These are phyloP conservation scores for Diorhabda elongata DNA, from an alignment of 1,140 invertebrate species.

Conservation along the genomic window DNA sequence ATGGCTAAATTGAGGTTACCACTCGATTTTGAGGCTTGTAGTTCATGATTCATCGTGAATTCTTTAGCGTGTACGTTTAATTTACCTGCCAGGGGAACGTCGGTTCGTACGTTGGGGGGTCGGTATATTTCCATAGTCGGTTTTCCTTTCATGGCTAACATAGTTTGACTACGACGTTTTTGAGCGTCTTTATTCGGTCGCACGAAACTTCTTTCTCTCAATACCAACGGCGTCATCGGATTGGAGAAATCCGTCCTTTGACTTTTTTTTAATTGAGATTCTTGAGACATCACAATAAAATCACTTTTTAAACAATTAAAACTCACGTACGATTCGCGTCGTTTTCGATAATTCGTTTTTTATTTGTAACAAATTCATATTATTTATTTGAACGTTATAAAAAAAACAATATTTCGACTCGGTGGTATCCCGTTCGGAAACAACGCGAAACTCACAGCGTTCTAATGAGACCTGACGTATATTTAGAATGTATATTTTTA, in stretches of 20 bases:
- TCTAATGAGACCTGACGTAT: slow-evolving; percentile 24
- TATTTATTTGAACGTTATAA: slow-evolving; percentile 5
- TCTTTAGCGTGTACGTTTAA: slow-evolving; percentile 81
- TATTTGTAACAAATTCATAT: slow-evolving; percentile 11
- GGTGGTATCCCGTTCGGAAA: slow-evolving; percentile 6
- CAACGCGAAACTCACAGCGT: slow-evolving; percentile 8
- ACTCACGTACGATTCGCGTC: slow-evolving; percentile 6
- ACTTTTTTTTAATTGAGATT: slow-evolving; percentile 39
- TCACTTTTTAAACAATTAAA: too few species aligned
- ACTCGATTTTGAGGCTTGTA: slow-evolving; percentile 60
- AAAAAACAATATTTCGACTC: background rate
- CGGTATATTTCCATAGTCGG: slow-evolving; percentile 83
- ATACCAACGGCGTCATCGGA: slow-evolving; percentile 23
- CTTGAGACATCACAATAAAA: slow-evolving; percentile 15
- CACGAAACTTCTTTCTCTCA: slow-evolving; percentile 43
- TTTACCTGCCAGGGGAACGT: slow-evolving; percentile 48
- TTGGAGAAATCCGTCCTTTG: slow-evolving; percentile 41
- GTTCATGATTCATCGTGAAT: slow-evolving; percentile 69
- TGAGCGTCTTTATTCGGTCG: slow-evolving; percentile 38
- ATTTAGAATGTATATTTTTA: slow-evolving; percentile 40
- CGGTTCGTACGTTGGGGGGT: slow-evolving; percentile 68
- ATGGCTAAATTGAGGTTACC: slow-evolving; percentile 56
- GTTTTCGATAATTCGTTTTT: slow-evolving; percentile 25
- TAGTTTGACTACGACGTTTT: slow-evolving; percentile 55
- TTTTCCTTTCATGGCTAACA: slow-evolving; percentile 60